These are phyloP conservation scores for Urocolius indicus DNA, from an alignment of 2,113 vertebrate genomes.

Conservation along the genomic window DNA sequence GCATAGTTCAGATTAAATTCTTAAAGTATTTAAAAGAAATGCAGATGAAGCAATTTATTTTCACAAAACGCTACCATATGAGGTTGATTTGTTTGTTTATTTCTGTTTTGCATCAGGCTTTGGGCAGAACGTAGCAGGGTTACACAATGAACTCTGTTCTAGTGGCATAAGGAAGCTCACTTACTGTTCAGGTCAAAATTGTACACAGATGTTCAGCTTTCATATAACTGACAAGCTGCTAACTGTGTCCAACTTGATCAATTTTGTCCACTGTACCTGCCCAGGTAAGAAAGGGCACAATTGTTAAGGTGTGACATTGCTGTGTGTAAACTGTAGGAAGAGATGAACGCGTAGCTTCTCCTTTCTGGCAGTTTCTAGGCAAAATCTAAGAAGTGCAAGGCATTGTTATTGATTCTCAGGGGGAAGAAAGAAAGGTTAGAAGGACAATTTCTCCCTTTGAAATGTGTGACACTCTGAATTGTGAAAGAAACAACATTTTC, in stretches of 20 bases:
- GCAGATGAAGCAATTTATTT: neutral
- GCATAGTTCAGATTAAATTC: neutral
- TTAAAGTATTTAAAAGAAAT: neutral
- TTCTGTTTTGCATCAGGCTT: neutral
- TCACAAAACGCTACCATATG: neutral
- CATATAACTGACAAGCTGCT: neutral
- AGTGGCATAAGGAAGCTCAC: neutral
- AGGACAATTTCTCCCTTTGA: neutral
- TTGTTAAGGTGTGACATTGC: neutral
- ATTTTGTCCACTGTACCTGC: neutral
- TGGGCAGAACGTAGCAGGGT: neutral
- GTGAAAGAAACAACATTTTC: neutral
- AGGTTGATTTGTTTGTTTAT: neutral
- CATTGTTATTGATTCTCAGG: neutral
- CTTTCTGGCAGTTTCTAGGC: neutral
- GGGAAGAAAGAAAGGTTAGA: neutral
- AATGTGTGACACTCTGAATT: neutral
- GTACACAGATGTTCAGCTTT: neutral
- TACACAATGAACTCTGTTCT: neutral
- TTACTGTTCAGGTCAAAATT: neutral
- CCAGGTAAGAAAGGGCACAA: neutral
- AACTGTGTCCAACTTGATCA: neutral
- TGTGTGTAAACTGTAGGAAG: neutral
- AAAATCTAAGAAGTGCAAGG: neutral
- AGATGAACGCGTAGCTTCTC: neutral